Percentiles rank a stretch among this genome's conserved stretches.
Evolutionary conservation across 2,797 vertebrate genomes (phyloP).

Genomic region (Rhynchonycteris naso): DNA sequence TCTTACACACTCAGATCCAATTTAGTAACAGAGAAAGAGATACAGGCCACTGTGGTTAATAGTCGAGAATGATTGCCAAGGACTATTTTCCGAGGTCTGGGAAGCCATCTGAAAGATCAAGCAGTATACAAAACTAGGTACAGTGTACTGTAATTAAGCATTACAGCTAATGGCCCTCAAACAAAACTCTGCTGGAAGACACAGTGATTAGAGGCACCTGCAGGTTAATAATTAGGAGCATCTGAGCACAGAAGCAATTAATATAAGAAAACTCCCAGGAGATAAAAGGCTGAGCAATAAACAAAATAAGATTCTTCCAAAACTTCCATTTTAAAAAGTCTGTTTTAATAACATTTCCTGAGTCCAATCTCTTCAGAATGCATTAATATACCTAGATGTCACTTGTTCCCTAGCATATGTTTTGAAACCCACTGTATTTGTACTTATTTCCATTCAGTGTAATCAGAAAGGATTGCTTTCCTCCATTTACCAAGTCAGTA

Average conservation of each 20-base stretch:
- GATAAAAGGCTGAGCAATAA: slow-evolving; percentile 76
- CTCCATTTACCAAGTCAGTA: not conserved
- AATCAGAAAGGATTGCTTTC: not conserved
- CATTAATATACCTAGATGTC: not conserved
- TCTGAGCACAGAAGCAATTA: slow-evolving; percentile 88
- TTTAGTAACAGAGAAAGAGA: slow-evolving; percentile 58
- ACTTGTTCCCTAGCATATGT: not conserved
- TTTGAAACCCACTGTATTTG: not conserved
- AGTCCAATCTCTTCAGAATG: slow-evolving; percentile 6
- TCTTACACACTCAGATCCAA: slow-evolving; percentile 42
- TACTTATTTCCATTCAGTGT: not conserved
- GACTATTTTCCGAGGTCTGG: slow-evolving; percentile 75
- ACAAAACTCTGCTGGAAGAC: slow-evolving; percentile 85
- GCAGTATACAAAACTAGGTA: slow-evolving; percentile 81
- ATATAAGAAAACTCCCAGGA: slow-evolving; percentile 82
- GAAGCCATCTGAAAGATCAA: slow-evolving; percentile 79
- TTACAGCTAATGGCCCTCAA: slow-evolving; percentile 84
- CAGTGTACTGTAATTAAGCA: slow-evolving; percentile 84
- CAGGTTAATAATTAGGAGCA: slow-evolving; percentile 88
- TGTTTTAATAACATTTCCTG: not conserved
- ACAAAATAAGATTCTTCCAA: slow-evolving; percentile 67
- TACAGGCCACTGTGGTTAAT: slow-evolving; percentile 71
- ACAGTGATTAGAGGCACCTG: slow-evolving; percentile 88
- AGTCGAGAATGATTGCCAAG: slow-evolving; percentile 76
- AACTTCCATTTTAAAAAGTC: slow-evolving; percentile 43